Percentiles rank a stretch among this genome's conserved stretches.
phyloP scores from a whole-genome alignment of 2,113 vertebrate genomes.

The Felis catus region F.catus_Fca126_mat1.0 CM031424.1:43522501-43523000 shows the following conservation, averaged over 20 bases:
- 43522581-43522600: not conserved
- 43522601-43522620: constrained; percentile 31
- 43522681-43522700: not conserved
- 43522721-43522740: not conserved
- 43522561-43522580: not conserved
- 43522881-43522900: too few relatives aligned
- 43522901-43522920: too few relatives aligned
- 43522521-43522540: not conserved
- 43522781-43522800: not conserved
- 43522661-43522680: not conserved
- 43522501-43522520: not conserved
- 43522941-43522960: too few relatives aligned
- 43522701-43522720: not conserved
- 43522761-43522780: not conserved
- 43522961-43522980: too few relatives aligned
- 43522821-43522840: not conserved
- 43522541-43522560: not conserved
- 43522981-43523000: too few relatives aligned
- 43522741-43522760: too few relatives aligned
- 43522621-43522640: constrained; percentile 34
- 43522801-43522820: not conserved
- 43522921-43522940: too few relatives aligned
- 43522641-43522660: not conserved
- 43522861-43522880: too few relatives aligned
- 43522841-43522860: not conserved